phyloP scores from a whole-genome alignment of 2,113 vertebrate genomes.

The Menidia beryllina region DNA sequence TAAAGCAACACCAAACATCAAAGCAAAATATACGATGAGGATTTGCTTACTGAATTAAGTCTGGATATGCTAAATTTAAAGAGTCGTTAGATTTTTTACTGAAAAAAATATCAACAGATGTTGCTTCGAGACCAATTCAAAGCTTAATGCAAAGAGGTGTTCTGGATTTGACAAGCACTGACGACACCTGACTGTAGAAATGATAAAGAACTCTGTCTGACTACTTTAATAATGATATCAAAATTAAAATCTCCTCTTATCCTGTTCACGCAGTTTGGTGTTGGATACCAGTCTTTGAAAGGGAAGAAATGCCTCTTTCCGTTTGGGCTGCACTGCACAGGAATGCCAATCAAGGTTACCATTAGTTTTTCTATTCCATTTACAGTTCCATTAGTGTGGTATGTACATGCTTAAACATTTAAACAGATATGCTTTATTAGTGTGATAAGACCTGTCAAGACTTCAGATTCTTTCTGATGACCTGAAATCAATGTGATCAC shows the following conservation, averaged over 20 bases:
- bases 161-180: not conserved
- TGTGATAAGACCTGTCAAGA: not conserved
- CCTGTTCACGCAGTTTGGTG: slow-evolving; percentile 83
- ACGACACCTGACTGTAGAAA: not conserved
- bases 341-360: slow-evolving; percentile 98
- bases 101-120: too few species aligned
- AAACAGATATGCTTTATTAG: too few species aligned
- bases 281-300: slow-evolving; percentile 93
- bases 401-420: too few species aligned
- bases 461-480: too few species aligned
- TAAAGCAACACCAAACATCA: not conserved
- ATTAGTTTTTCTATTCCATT: not conserved
- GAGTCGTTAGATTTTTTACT: too few species aligned
- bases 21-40: not conserved
- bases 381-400: not conserved
- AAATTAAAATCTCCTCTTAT: not conserved
- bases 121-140: too few species aligned
- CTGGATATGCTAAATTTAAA: not conserved
- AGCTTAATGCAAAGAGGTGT: not conserved
- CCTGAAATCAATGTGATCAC: too few species aligned
- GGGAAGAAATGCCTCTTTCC: slow-evolving; percentile 94
- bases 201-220: not conserved
- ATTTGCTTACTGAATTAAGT: not conserved
- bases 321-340: slow-evolving; percentile 96
- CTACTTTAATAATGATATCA: not conserved